Evolutionary conservation across 2,888 invertebrate species (phyloP), one percentile per base, ranked within the genome.

Genomic region (Thelaira solivaga): DNA sequence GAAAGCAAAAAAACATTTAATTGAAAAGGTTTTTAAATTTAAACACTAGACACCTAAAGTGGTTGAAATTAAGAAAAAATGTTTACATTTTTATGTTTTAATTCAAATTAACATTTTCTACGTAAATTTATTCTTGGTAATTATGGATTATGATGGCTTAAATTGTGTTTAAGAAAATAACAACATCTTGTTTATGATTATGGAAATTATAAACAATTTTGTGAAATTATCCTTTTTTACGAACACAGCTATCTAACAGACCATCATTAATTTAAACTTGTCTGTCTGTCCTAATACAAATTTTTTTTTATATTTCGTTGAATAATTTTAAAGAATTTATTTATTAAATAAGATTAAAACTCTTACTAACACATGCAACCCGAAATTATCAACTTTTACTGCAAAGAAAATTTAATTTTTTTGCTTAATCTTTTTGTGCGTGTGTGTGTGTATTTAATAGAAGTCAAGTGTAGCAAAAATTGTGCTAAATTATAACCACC

Each of bases 401-500:
- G 2, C 4, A 4, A 20, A 18, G 3, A 43, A 29, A 18, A 29
- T 22, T 18, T 47, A 16, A 1, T 47, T 31, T 69, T 47, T 22
- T 47, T 57, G n/a, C n/a, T 36, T 55, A 45, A 22, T 55, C 29
- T 41, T n/a, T 16, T 4, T 34, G 6, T 55, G 18, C 39, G 6
- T 43, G 4, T 53, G n/a, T 36, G 1, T 24, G 29, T 4, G 4
- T 57, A n/a, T 18, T 20, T 13, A 47, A 8, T 45, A 36, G 8
- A 31, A 55, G n/a, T 49, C 51, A 20, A 10, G n/a, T n/a, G 16
- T 49, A 43, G 49, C 20, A 41, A 64, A n/a, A 76, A 61, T 61
- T 65, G 41, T 65, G 57, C 51, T 76, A 64, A 69, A 76, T 69
- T 65, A 76, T 71, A 57, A 73, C 69, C 51, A 76, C 59, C 65